A percentile compares a stretch with the other conserved stretches of the same genome.
Evolutionary conservation across 2,113 vertebrate genomes (phyloP).

Genomic region (Gasterosteus nipponicus): DNA sequence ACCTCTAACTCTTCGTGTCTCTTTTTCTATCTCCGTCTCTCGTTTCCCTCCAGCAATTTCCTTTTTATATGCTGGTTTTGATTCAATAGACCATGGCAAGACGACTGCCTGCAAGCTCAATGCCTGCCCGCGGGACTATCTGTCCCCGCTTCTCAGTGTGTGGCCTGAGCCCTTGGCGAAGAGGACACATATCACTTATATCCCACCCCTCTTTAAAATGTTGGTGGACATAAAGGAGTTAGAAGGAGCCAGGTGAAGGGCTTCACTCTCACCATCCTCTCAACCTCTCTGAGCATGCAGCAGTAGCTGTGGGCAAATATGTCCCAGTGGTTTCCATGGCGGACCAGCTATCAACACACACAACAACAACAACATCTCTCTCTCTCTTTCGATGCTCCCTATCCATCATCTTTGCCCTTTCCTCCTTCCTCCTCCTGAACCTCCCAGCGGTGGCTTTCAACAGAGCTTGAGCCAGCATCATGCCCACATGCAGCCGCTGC

Average conservation of each 20-base stretch:
- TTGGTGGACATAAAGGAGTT: slow-evolving; percentile 12
- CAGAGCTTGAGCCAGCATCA: slow-evolving; percentile 30
- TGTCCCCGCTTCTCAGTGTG: slow-evolving; percentile 46
- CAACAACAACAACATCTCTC: background rate
- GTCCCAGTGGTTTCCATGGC: slow-evolving; percentile 40
- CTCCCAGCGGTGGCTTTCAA: slow-evolving; percentile 26
- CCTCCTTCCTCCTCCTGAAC: slow-evolving; percentile 18
- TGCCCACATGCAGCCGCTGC: slow-evolving; percentile 4
- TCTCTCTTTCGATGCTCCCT: slow-evolving; percentile 1
- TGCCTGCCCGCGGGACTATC: slow-evolving; percentile 27
- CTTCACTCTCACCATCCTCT: slow-evolving; percentile 21
- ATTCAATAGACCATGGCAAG: slow-evolving; percentile 48
- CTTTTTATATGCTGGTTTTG: slow-evolving; percentile 46
- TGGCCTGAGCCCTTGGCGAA: slow-evolving; percentile 16
- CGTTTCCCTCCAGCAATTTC: slow-evolving; percentile 53
- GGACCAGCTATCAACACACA: slow-evolving; percentile 10
- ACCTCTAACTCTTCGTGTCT: slow-evolving; percentile 11
- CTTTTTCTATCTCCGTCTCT: slow-evolving; percentile 21
- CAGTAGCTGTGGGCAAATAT: slow-evolving; percentile 41
- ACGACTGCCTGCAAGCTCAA: slow-evolving; percentile 45
- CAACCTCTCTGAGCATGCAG: slow-evolving; percentile 32
- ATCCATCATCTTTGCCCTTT: slow-evolving; percentile 25
- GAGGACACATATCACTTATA: slow-evolving; percentile 47
- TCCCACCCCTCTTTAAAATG: background rate
- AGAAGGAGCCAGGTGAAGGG: slow-evolving; percentile 8